These are phyloP conservation scores for Tonatia bakeri DNA, from an alignment of 2,113 vertebrate species.

Conservation along the genomic window DNA sequence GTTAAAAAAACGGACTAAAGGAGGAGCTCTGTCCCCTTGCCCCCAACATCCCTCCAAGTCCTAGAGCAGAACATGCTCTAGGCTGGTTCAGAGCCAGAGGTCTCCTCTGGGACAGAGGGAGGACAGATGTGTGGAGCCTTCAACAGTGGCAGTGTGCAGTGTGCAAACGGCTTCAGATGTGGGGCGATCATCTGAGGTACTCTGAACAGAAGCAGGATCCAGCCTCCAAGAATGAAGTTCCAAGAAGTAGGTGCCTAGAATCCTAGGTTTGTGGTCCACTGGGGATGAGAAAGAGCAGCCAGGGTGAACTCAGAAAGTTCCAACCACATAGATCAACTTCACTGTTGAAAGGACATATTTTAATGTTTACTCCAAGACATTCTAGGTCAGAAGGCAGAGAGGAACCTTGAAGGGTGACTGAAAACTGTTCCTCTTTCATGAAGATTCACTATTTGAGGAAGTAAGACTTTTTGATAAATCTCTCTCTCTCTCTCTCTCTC, in stretches of 20 bases:
- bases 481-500: not conserved
- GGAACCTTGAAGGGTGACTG: not conserved
- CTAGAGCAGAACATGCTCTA: not conserved
- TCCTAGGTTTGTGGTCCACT: not conserved
- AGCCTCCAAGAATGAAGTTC: not conserved
- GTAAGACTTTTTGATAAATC: not conserved
- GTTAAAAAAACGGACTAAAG: not conserved
- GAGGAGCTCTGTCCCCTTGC: no score
- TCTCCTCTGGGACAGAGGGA: no score
- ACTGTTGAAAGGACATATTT: accelerated
- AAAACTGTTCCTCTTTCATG: not conserved
- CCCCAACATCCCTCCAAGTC: accelerated
- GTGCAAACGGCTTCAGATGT: accelerated
- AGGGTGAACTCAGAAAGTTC: not conserved
- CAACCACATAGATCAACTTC: accelerated
- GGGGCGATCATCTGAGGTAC: not conserved
- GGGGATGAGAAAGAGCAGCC: no score
- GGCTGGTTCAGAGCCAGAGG: not conserved
- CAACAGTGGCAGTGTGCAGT: accelerated
- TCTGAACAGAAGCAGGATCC: not conserved
- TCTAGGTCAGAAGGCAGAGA: not conserved
- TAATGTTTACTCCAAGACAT: not conserved
- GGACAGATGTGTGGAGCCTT: no score
- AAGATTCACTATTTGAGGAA: not conserved
- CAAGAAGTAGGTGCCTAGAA: not conserved